Evolutionary conservation across 1,140 invertebrate species (phyloP), one percentile per base, ranked within the genome.

Genomic region (Neocloeon triangulifer): DNA sequence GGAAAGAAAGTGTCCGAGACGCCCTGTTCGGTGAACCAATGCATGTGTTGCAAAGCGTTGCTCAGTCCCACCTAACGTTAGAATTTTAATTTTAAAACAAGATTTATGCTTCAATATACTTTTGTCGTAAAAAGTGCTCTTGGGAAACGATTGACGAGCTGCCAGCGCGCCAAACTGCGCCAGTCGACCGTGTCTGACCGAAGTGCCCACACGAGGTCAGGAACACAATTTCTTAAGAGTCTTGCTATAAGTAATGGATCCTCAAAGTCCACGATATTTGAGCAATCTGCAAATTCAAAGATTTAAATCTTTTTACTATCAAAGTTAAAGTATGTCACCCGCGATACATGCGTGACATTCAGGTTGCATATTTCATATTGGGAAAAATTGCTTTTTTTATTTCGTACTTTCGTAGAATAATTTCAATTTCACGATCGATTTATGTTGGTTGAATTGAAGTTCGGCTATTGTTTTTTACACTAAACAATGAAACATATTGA

Each of bases 141-240:
- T 35, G 66, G 71, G 50, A 78, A 89, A 43, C 79, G 59, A 46
- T 75, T 77, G 30, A 77, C 66, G 25, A 73, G 55, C 41, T 73
- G 73, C 10, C 68, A 51, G 38, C 62, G 66, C 3, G 59, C 56
- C 18, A 70, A 53, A 14, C 61, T 56, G 18, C 63, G 62, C 56
- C 64, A 69, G 34, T 73, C 73, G 36, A 75, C 70, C 51, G 68
- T 72, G 42, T 88, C 82, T 35, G 76, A 65, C 32, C 78, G 69
- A 18, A 79, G 69, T 15, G 79, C 81, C 84, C 84, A 92, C 25
- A 88, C 62, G 39, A 89, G 81, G 42, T 84, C 76, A 3, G 82
- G 71, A 0, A 69, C 13, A 9, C 20, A 14, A 33, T 39, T 30
- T 13, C 35, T 21, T 8, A 39, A 20, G 12, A 39, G 16, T 14